phyloP scores from a whole-genome alignment of 1,140 invertebrate genomes.

The Drosophila littoralis region DNA sequence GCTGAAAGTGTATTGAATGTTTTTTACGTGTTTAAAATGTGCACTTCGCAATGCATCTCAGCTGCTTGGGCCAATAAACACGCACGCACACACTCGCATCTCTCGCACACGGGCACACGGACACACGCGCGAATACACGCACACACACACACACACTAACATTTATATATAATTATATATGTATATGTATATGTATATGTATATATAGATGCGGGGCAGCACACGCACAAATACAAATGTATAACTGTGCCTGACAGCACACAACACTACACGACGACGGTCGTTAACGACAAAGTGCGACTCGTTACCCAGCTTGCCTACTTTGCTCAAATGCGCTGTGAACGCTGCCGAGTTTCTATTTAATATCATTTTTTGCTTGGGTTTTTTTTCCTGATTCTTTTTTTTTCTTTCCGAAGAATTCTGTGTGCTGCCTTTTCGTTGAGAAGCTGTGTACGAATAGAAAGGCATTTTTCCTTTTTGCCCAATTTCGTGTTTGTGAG shows the following conservation, averaged over 20 bases:
- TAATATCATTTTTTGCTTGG: slow-evolving; percentile 46
- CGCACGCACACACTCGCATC: slow-evolving; percentile 23
- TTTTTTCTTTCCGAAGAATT: slow-evolving; percentile 13
- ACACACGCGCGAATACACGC: slow-evolving; percentile 21
- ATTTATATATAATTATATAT: background rate
- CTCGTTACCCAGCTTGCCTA: slow-evolving; percentile 47
- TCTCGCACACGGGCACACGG: slow-evolving; percentile 21
- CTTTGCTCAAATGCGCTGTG: slow-evolving; percentile 49
- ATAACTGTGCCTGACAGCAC: slow-evolving; percentile 57
- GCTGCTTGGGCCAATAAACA: slow-evolving; percentile 65
- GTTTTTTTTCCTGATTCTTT: background rate
- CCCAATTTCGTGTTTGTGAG: background rate
- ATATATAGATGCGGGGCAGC: slow-evolving; percentile 32
- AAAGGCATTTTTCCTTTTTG: background rate
- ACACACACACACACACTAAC: slow-evolving; percentile 19
- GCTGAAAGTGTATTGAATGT: slow-evolving; percentile 13
- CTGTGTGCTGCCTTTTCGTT: slow-evolving; percentile 16
- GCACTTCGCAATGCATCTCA: slow-evolving; percentile 61
- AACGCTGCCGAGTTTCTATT: slow-evolving; percentile 62
- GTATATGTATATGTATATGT: too few relatives aligned
- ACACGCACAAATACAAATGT: slow-evolving; percentile 43
- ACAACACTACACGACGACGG: slow-evolving; percentile 39
- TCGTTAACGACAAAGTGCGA: slow-evolving; percentile 59
- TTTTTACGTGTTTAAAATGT: slow-evolving; percentile 37
- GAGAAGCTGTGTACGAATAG: background rate